A percentile compares a stretch with the other conserved stretches of the same genome.
These are phyloP conservation scores for Sycophila texana DNA, from an alignment of 2,888 invertebrate genomes.

Conservation along the genomic window DNA sequence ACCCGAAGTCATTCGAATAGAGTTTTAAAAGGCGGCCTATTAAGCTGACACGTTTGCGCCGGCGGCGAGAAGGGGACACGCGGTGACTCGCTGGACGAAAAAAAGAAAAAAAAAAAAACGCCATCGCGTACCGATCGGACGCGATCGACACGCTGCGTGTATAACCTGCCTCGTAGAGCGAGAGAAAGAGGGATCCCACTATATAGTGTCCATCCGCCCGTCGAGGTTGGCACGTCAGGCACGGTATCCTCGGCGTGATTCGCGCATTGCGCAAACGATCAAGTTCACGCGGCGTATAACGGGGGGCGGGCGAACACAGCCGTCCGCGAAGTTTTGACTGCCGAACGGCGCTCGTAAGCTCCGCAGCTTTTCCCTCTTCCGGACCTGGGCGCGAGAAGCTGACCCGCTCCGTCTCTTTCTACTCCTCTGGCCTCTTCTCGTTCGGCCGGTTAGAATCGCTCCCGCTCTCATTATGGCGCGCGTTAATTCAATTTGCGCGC, in stretches of 20 bases:
- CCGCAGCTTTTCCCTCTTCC: constrained; percentile 50
- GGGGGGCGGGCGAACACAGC: not conserved
- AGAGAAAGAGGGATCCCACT: too few relatives aligned
- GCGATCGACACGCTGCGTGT: not conserved
- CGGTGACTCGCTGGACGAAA: not conserved
- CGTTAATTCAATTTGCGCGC: constrained; percentile 52
- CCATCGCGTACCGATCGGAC: not conserved
- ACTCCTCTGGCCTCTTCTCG: not conserved
- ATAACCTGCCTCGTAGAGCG: too few relatives aligned
- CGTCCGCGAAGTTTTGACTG: constrained; percentile 48
- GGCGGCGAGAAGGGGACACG: not conserved
- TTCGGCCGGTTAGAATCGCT: not conserved
- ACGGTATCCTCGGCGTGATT: constrained; percentile 47
- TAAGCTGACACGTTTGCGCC: not conserved
- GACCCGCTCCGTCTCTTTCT: not conserved
- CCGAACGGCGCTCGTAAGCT: not conserved
- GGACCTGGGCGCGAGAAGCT: not conserved
- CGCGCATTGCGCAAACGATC: constrained; percentile 51
- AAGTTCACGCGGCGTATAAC: constrained; percentile 45
- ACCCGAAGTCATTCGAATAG: too few relatives aligned
- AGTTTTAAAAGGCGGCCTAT: too few relatives aligned
- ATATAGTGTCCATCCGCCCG: constrained; percentile 31
- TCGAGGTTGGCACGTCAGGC: constrained; percentile 44
- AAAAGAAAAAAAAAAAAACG: constrained; percentile 3
- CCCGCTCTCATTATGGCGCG: constrained; percentile 47